phyloP scores from a whole-genome alignment of 2,113 vertebrate species.

The Talpa occidentalis region DNA sequence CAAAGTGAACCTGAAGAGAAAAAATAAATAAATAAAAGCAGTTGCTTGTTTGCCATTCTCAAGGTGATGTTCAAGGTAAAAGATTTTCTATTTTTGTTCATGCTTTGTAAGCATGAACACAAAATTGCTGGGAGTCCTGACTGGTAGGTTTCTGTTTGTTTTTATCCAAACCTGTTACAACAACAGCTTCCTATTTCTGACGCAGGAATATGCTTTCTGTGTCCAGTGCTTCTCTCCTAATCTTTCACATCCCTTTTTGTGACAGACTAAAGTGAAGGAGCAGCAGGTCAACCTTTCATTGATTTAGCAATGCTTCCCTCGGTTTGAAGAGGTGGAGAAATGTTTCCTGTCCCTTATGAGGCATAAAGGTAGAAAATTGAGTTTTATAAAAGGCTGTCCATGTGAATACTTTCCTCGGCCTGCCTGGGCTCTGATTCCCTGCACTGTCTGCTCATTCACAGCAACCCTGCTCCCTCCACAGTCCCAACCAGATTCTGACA shows the following conservation, averaged over 20 bases:
- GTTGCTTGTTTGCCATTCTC: conserved; percentile 29
- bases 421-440: background rate
- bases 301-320: conserved; percentile 56
- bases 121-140: conserved; percentile 42
- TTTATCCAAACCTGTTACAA: conserved; percentile 26
- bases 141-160: conserved; percentile 36
- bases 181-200: conserved; percentile 33
- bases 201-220: conserved; percentile 10
- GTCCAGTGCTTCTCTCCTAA: background rate
- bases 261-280: conserved; percentile 56
- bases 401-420: background rate
- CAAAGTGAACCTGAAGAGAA: background rate
- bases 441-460: background rate
- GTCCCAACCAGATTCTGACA: background rate
- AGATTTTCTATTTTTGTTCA: conserved; percentile 51
- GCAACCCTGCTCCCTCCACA: background rate
- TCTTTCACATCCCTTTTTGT: conserved; percentile 27
- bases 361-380: conserved; percentile 52
- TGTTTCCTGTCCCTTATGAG: background rate
- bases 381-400: conserved; percentile 3
- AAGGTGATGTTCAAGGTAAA: conserved; percentile 63
- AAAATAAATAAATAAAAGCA: background rate
- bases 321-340: background rate
- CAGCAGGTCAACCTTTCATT: conserved; percentile 53
- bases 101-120: conserved; percentile 58